Conservation (phyloP, 2,797 vertebrate genomes). For the Etheostoma nigrum region DNA sequence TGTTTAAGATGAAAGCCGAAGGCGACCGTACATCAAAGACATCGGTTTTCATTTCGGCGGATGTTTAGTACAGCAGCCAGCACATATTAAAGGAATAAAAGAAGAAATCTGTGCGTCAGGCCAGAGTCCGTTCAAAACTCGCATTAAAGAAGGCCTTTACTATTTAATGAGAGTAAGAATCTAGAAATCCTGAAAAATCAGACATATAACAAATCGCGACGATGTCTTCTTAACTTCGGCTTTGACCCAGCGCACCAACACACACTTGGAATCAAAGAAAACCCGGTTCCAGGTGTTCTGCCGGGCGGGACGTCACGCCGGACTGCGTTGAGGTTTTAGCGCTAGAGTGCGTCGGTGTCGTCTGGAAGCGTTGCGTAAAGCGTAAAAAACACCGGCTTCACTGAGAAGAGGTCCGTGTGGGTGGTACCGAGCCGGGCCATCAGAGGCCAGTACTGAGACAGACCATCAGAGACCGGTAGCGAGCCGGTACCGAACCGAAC, state of each 20-base stretch:
- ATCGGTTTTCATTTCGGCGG: background rate
- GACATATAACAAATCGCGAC: fast-evolving
- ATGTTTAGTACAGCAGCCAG: background rate
- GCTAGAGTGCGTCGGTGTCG: background rate
- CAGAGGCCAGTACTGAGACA: too few species aligned
- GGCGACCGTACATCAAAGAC: too few species aligned
- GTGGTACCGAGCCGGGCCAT: too few species aligned
- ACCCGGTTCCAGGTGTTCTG: background rate
- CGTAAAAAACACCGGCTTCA: background rate
- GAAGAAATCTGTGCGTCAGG: background rate
- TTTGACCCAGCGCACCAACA: background rate
- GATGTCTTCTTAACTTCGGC: background rate
- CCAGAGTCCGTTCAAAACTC: background rate
- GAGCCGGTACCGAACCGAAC: too few species aligned
- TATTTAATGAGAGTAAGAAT: background rate
- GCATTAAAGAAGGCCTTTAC: background rate
- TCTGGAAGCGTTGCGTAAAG: background rate
- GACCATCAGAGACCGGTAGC: too few species aligned
- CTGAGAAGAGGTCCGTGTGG: too few species aligned
- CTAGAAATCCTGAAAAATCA: background rate
- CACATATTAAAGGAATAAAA: too few species aligned
- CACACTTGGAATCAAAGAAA: background rate
- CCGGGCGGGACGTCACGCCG: constrained; percentile 30
- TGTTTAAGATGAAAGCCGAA: too few species aligned
- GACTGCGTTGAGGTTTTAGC: constrained; percentile 25